Conservation (phyloP, 1,140 invertebrate genomes). For the Phthorimaea operculella region DNA sequence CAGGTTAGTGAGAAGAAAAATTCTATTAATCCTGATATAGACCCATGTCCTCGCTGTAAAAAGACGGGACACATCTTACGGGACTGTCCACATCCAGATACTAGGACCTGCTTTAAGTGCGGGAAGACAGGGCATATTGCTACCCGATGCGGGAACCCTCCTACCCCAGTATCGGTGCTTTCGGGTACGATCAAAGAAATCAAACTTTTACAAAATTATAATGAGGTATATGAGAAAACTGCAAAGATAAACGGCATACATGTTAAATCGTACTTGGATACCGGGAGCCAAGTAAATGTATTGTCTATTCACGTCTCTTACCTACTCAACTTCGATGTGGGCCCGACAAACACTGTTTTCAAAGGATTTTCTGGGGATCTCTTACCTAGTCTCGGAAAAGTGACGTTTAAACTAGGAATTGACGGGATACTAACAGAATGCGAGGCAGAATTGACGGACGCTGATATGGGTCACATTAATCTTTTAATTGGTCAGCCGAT, state of each 20-base stretch:
- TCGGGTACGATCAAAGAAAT: conserved; percentile 11
- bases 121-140: conserved; percentile 23
- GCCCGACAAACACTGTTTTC: conserved; percentile 5
- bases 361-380: conserved; percentile 13
- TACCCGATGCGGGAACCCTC: conserved; percentile 7
- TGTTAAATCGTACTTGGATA: conserved; percentile 10
- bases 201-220: conserved; percentile 11
- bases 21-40: conserved; percentile 12
- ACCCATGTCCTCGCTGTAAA: conserved; percentile 25
- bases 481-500: conserved; percentile 7
- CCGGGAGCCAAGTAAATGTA: conserved; percentile 18
- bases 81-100: conserved; percentile 17
- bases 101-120: conserved; percentile 23
- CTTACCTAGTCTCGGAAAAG: conserved; percentile 5
- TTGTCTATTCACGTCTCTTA: conserved; percentile 2
- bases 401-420: conserved; percentile 8
- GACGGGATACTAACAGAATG: conserved; percentile 3
- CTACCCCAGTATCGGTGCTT: background rate
- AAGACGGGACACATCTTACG: conserved; percentile 21
- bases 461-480: conserved; percentile 6
- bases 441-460: conserved; percentile 7
- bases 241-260: conserved; percentile 13
- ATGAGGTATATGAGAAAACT: conserved; percentile 14
- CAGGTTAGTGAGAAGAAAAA: background rate
- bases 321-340: background rate